These are phyloP conservation scores for Aquatica leii DNA, from an alignment of 2,888 invertebrate genomes.

Conservation along the genomic window DNA sequence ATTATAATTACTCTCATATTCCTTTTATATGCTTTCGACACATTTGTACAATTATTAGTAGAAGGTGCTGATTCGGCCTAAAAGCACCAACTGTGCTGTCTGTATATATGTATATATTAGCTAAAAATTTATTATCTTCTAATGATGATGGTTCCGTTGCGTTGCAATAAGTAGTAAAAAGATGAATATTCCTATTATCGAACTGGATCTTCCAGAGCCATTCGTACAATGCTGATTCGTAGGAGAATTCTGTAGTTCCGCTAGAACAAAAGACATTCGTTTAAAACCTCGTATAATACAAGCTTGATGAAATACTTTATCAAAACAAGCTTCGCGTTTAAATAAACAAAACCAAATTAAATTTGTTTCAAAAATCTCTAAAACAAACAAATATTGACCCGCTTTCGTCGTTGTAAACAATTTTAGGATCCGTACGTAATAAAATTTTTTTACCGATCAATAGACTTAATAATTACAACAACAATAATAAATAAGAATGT, in stretches of 20 bases:
- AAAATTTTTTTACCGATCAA: too few relatives aligned
- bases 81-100: slow-evolving; percentile 28
- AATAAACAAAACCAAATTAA: too few relatives aligned
- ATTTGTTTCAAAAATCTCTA: too few relatives aligned
- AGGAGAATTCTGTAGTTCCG: slow-evolving; percentile 54
- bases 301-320: too few relatives aligned
- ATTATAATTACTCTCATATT: slow-evolving; percentile 22
- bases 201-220: slow-evolving; percentile 41
- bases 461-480: too few relatives aligned
- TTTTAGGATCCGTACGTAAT: too few relatives aligned
- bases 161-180: slow-evolving; percentile 35
- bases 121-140: slow-evolving; percentile 32
- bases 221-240: slow-evolving; percentile 53
- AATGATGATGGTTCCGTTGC: slow-evolving; percentile 35
- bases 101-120: slow-evolving; percentile 15
- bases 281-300: too few relatives aligned
- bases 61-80: slow-evolving; percentile 29
- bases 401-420: too few relatives aligned
- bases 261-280: slow-evolving; percentile 48
- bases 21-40: slow-evolving; percentile 15
- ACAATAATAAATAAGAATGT: too few relatives aligned
- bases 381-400: too few relatives aligned
- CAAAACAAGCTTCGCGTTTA: too few relatives aligned
- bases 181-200: slow-evolving; percentile 35
- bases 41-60: slow-evolving; percentile 25